Base-by-base conservation (phyloP, 1,140 invertebrate genomes). In the Zelostemma sp. region DNA sequence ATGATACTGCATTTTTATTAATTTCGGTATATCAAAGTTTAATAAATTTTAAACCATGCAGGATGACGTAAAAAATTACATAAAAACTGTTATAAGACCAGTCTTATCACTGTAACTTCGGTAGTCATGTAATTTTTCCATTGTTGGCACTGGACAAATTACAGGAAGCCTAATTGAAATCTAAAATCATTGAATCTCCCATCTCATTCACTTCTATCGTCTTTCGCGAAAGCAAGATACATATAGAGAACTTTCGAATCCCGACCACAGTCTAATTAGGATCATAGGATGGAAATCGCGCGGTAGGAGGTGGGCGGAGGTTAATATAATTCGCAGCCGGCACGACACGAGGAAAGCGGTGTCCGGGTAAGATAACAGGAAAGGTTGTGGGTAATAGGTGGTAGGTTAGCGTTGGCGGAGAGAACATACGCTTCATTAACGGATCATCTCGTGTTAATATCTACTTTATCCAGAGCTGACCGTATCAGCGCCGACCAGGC, bases 391-490 rank as follows among this genome's bases (percentile, higher is more conserved):
- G 82, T 84, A 84, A 84, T 84, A 84, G 82, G 78, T 73, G 79
- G 78, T 77, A 80, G 78, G 72, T 79, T 70, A 66, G 67, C 56
- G 62, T 66, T 66, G 66, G 57, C 35, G 67, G 62, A 64, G 60
- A 55, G 79, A 84, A 84, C 84, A 86, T 86, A 86, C 84, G 84
- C 83, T 86, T 86, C 84, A 86, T 86, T 86, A 86, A 86, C 84
- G 84, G 84, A 85, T 86, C 81, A 86, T 86, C 83, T 84, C 83
- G 81, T 86, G 84, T 86, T 86, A 86, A 86, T 86, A 86, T 86
- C 83, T 86, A 85, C 82, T 86, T 86, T 86, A 85, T 86, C 67
- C 73, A 57, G 54, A 47, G 64, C 67, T 75, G 73, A 75, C 73
- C 73, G 70, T 72, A 75, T 75, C 69, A 70, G 73, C 33, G 61